Base-by-base conservation (phyloP, 2,888 invertebrate species). In the Lithodes maja region DNA sequence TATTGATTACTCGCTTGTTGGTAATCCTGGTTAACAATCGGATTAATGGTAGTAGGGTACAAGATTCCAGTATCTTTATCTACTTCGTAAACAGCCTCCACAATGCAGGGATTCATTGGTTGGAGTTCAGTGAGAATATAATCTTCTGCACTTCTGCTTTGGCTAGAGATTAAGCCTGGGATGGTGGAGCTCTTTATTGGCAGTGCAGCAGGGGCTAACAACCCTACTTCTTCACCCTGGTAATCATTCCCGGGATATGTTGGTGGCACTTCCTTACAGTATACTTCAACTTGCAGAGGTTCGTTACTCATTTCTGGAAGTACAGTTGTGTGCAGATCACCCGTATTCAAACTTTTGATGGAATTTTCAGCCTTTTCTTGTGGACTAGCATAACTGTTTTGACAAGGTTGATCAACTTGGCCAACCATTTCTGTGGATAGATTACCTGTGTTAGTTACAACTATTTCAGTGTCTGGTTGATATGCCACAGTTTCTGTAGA, bases 61-160 rank as follows among this genome's bases (percentile, higher is more conserved):
- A 69, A 17, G 17, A 85, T 17, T 3, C 69, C 79, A 53, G 79
- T 49, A 0, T 17, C 79, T 17, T 85, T 69, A 2, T 69, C 33
- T 15, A 69, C 79, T n/a, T 5, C n/a, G 3, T 53, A 69, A 53
- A 69, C 15, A 33, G 33, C 33, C 33, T 33, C 33, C 33, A 33
- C 61, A n/a, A 3, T 69, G n/a, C 69, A 1, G 2, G 82, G 52
- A 54, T 61, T 77, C 1, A 83, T n/a, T 1, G 83, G 83, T 7
- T 61, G 33, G 49, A 87, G 87, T 69, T 87, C 78, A 53, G 87
- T 83, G 33, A 87, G 5, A 33, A 83, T 87, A 54, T 71, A 87
- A 1, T 50, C 3, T 3, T 82, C 52, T 2, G 78, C 33, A 52
- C 15, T 15, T 61, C 7, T 61, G 68, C 68, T 15, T 61, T 7